Percentiles rank a stretch among this genome's conserved stretches.
Evolutionary conservation across 2,888 invertebrate species (phyloP).

Genomic region (Macrosiphum euphorbiae): DNA sequence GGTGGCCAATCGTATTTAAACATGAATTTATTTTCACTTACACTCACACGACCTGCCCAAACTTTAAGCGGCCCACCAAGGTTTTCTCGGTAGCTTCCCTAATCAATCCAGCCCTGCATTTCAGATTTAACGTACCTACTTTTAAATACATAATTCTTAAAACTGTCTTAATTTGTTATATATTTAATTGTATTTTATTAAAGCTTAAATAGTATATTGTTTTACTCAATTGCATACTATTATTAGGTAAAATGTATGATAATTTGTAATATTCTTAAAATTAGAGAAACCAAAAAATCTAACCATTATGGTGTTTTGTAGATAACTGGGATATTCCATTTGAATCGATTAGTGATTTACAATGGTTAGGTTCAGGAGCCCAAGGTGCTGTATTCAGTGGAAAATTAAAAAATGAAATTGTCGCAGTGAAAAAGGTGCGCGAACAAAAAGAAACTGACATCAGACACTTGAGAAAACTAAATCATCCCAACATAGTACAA

Average conservation of each 20-base stretch:
- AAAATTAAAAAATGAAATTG: constrained; percentile 83
- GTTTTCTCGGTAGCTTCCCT: too few species aligned
- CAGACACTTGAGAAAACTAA: constrained; percentile 88
- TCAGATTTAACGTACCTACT: too few species aligned
- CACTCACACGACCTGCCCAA: too few species aligned
- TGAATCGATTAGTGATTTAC: constrained; percentile 87
- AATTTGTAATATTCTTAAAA: neutral
- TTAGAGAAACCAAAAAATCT: neutral
- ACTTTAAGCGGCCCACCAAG: too few species aligned
- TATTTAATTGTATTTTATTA: neutral
- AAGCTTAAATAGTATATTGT: neutral
- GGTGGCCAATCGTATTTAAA: too few species aligned
- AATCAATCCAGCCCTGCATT: too few species aligned
- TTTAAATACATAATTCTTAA: neutral
- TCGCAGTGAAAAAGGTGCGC: constrained; percentile 96
- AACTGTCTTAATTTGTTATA: neutral
- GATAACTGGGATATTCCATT: constrained; percentile 97
- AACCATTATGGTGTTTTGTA: constrained; percentile 66
- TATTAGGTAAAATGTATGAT: neutral
- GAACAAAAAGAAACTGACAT: constrained; percentile 95
- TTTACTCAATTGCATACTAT: neutral
- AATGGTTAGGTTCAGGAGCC: constrained; percentile 95
- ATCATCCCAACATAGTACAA: constrained; percentile 95
- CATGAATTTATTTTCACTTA: too few species aligned
- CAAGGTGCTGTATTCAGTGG: constrained; percentile 97